Conservation (phyloP, 1,140 invertebrate genomes). For the Drosophila bipectinata region DNA sequence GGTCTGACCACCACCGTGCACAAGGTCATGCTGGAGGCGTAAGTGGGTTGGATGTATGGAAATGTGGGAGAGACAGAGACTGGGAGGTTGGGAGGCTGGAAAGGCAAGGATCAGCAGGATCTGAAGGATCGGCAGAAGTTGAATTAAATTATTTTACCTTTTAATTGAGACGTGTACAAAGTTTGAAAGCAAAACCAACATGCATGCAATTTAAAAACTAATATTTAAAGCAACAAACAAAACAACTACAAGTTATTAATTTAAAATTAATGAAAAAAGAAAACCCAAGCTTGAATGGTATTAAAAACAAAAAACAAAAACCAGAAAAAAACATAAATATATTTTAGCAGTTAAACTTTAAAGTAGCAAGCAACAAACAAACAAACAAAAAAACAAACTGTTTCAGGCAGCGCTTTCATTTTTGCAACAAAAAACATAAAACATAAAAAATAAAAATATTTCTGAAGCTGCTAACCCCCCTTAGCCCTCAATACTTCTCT, state of each 20-base stretch:
- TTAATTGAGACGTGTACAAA: conserved; percentile 52
- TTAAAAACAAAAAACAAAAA: conserved; percentile 29
- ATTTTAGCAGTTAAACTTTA: conserved; percentile 53
- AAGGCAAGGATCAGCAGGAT: neutral
- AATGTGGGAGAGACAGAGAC: conserved; percentile 48
- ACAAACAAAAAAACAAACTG: conserved; percentile 10
- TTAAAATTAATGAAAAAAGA: conserved; percentile 30
- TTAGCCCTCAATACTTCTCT: conserved; percentile 1
- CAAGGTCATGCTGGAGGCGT: conserved; percentile 86
- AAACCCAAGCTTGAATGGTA: conserved; percentile 59
- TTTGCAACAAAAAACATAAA: conserved; percentile 18
- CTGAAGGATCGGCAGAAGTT: conserved; percentile 29
- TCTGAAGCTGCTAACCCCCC: conserved; percentile 20
- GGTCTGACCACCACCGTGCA: conserved; percentile 77
- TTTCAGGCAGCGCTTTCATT: conserved; percentile 36
- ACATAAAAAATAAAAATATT: conserved; percentile 1
- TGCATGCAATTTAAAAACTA: conserved; percentile 49
- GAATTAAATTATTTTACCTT: conserved; percentile 66
- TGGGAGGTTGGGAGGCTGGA: conserved; percentile 23
- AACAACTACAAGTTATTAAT: conserved; percentile 73
- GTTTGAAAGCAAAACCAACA: conserved; percentile 57
- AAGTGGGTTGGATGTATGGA: conserved; percentile 64
- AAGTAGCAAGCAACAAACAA: conserved; percentile 23
- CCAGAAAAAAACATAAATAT: conserved; percentile 39
- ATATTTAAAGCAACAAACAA: conserved; percentile 62